Evolutionary conservation across 2,797 vertebrate genomes (phyloP).

Genomic region (Numenius phaeopus): DNA sequence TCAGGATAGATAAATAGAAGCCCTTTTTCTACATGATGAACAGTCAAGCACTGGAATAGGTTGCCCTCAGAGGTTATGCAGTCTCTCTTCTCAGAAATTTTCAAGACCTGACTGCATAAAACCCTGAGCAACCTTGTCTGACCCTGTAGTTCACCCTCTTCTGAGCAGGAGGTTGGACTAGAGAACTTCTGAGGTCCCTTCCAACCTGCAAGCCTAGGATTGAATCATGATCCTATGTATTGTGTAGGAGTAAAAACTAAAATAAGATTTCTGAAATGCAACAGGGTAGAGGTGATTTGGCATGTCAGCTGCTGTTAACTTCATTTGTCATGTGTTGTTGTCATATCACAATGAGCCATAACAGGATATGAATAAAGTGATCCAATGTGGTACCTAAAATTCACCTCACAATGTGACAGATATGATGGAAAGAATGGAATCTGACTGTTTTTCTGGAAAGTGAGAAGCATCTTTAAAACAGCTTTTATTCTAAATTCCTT

Average conservation of each 20-base stretch:
- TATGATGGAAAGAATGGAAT: background rate
- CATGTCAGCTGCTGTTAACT: background rate
- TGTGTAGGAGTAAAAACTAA: slow-evolving; percentile 1
- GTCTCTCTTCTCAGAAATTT: background rate
- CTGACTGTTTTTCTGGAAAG: background rate
- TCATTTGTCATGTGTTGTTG: slow-evolving; percentile 3
- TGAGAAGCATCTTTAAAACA: background rate
- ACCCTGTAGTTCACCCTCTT: background rate
- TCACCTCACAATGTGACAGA: background rate
- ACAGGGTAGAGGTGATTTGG: background rate
- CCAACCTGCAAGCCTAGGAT: background rate
- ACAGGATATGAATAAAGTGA: background rate
- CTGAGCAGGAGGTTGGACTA: background rate
- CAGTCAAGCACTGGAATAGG: background rate
- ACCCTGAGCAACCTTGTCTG: background rate
- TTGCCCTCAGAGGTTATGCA: background rate
- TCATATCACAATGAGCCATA: background rate
- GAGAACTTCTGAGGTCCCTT: background rate
- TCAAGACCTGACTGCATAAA: background rate
- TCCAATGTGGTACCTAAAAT: background rate
- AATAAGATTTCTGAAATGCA: background rate
- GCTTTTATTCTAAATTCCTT: background rate
- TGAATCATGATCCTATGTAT: background rate
- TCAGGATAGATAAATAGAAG: background rate
- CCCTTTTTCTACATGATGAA: background rate